Evolutionary conservation across 2,888 invertebrate species (phyloP), one percentile per base, ranked within the genome.

Genomic region (Sipha maydis): DNA sequence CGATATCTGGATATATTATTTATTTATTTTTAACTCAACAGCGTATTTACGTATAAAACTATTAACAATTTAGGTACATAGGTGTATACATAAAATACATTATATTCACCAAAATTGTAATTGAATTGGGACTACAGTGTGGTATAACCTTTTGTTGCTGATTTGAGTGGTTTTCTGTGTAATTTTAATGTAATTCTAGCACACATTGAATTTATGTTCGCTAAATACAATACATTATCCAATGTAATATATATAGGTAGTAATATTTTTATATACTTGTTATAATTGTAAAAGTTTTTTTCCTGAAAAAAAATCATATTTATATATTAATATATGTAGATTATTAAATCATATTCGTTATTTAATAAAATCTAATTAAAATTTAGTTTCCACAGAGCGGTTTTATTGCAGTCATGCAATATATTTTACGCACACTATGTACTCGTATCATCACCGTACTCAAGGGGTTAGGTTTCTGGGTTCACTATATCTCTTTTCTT

Each of bases 101-200:
- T 28, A 9, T 69, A 41, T 82, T 38, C 80, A 28, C 31, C 38
- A 17, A 82, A 9, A 3, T 38, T 11, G 19, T 17, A 41, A 19
- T 69, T 82, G 19, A 69, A 82, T 82, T 61, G 34, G 14, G 17
- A 78, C n/a, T n/a, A 61, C 56, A 54, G 25, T n/a, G 31, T 61
- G 25, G 34, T 19, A 82, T 48, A 82, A 48, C 48, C 28, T 31
- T 71, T 41, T 1, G 4, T 48, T 17, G 48, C 11, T 31, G 28
- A 69, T 69, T 82, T 82, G 21, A 82, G 41, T 82, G 82, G 69
- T 82, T 82, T 82, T 31, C 21, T 41, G 31, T 82, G 82, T 82
- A 69, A 77, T 17, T 77, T 48, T 75, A 38, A 75, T 38, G 38
- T 75, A 75, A 38, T 75, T 75, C 19, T 77, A 48, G 61, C 1